These are phyloP conservation scores for Leucoraja ocellata DNA, from an alignment of 2,797 vertebrate species.

Conservation along the genomic window DNA sequence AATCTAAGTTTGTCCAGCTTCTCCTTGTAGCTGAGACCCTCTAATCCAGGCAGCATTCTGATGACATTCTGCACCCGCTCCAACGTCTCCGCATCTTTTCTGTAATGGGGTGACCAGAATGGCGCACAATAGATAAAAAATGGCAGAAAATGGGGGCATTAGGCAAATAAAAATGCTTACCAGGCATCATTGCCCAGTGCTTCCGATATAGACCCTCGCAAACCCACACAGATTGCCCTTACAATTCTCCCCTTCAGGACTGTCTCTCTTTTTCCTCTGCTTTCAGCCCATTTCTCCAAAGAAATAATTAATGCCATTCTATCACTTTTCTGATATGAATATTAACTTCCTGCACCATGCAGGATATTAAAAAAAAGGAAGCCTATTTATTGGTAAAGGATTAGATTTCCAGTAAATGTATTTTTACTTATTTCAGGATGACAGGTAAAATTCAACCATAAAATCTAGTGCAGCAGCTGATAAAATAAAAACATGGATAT, in stretches of 20 bases:
- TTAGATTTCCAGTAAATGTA: neutral
- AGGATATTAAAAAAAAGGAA: constrained; percentile 13
- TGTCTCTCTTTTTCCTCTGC: neutral
- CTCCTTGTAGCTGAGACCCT: too few relatives aligned
- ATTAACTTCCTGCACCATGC: neutral
- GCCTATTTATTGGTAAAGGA: neutral
- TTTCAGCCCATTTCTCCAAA: neutral
- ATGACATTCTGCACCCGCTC: too few relatives aligned
- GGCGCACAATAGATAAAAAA: neutral
- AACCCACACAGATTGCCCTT: neutral
- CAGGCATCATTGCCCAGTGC: neutral
- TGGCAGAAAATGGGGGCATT: too few relatives aligned
- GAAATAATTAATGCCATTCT: neutral
- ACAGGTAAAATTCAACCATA: neutral
- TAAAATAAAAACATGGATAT: constrained; percentile 28
- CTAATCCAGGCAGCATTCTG: too few relatives aligned
- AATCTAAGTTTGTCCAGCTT: too few relatives aligned
- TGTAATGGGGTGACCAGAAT: too few relatives aligned
- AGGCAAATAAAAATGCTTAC: neutral
- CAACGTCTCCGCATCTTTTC: too few relatives aligned
- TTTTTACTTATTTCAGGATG: neutral
- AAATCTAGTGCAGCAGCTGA: neutral
- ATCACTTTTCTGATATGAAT: neutral
- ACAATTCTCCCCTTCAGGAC: neutral
- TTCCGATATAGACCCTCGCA: neutral